A percentile compares a stretch with the other conserved stretches of the same genome.
phyloP scores from a whole-genome alignment of 2,797 vertebrate genomes.

The Lindbergichthys nudifrons region DNA sequence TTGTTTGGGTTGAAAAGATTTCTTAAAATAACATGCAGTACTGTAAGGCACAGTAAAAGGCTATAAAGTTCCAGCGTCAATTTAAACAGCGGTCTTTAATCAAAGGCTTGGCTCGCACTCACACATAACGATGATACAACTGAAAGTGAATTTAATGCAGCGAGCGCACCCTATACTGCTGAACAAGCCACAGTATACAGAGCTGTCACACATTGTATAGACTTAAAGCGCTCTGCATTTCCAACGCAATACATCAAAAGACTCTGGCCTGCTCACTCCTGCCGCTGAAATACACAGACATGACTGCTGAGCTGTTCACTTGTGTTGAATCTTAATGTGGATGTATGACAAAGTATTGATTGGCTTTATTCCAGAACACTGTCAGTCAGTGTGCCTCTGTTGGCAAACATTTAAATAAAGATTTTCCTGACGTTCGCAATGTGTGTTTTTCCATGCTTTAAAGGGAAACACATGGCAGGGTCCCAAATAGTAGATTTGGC shows the following conservation, averaged over 20 bases:
- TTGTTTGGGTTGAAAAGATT: slow-evolving; percentile 72
- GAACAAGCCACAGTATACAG: slow-evolving; percentile 42
- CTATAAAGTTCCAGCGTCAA: slow-evolving; percentile 57
- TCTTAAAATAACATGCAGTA: slow-evolving; percentile 65
- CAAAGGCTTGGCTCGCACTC: slow-evolving; percentile 64
- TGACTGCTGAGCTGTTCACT: slow-evolving; percentile 42
- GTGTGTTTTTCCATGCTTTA: slow-evolving; percentile 17
- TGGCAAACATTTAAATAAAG: slow-evolving; percentile 15
- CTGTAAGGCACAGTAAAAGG: slow-evolving; percentile 49
- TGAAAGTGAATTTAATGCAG: slow-evolving; percentile 52
- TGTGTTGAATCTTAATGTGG: slow-evolving; percentile 31
- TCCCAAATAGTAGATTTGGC: neutral
- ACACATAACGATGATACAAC: slow-evolving; percentile 54
- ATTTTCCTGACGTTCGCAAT: slow-evolving; percentile 20
- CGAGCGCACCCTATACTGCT: slow-evolving; percentile 9
- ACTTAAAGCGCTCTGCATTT: slow-evolving; percentile 34
- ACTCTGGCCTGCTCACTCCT: slow-evolving; percentile 30
- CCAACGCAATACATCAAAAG: slow-evolving; percentile 43
- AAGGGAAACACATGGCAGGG: slow-evolving; percentile 14
- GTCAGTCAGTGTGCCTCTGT: slow-evolving; percentile 18
- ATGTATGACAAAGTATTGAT: slow-evolving; percentile 34
- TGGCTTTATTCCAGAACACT: slow-evolving; percentile 37
- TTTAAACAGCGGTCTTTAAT: slow-evolving; percentile 66
- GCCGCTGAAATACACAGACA: slow-evolving; percentile 28
- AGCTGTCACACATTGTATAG: slow-evolving; percentile 57